Percentiles rank a stretch among this genome's conserved stretches.
These are phyloP conservation scores for Albula glossodonta DNA, from an alignment of 2,113 vertebrate species.

Conservation along the genomic window DNA sequence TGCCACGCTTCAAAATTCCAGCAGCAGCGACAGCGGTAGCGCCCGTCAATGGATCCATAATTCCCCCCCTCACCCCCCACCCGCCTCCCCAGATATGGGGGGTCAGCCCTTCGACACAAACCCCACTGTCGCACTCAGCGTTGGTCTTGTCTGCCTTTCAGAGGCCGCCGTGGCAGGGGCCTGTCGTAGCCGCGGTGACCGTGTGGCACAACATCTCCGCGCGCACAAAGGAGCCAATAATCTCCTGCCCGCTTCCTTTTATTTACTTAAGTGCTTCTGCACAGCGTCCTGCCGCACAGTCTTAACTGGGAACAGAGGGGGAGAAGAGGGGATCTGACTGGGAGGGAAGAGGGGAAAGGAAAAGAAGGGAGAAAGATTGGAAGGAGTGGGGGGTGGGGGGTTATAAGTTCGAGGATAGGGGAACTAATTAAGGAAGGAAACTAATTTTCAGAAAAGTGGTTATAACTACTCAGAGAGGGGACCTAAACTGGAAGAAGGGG, in stretches of 20 bases:
- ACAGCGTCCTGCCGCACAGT: constrained; percentile 77
- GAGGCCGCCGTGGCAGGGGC: neutral
- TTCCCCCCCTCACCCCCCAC: neutral
- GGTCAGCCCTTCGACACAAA: constrained; percentile 15
- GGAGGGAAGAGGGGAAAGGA: too few species aligned
- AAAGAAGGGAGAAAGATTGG: too few species aligned
- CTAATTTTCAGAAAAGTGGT: too few species aligned
- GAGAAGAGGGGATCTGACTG: neutral
- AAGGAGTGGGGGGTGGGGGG: neutral
- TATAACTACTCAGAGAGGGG: too few species aligned
- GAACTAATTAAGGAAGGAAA: too few species aligned
- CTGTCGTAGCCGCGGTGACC: constrained; percentile 8
- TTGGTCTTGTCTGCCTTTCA: constrained; percentile 24
- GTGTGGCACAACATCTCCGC: constrained; percentile 48
- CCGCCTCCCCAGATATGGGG: constrained; percentile 21
- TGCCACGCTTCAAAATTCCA: constrained; percentile 23
- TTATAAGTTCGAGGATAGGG: too few species aligned
- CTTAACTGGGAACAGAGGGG: constrained; percentile 25
- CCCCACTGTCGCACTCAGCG: constrained; percentile 12
- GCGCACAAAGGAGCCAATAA: constrained; percentile 81
- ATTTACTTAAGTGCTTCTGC: constrained; percentile 78
- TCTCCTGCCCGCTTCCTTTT: constrained; percentile 78
- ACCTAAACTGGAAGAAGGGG: too few species aligned
- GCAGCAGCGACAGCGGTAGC: neutral
- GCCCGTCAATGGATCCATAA: constrained; percentile 22